phyloP scores from a whole-genome alignment of 2,797 vertebrate genomes.

The Chlorospingus semifuscus region DNA sequence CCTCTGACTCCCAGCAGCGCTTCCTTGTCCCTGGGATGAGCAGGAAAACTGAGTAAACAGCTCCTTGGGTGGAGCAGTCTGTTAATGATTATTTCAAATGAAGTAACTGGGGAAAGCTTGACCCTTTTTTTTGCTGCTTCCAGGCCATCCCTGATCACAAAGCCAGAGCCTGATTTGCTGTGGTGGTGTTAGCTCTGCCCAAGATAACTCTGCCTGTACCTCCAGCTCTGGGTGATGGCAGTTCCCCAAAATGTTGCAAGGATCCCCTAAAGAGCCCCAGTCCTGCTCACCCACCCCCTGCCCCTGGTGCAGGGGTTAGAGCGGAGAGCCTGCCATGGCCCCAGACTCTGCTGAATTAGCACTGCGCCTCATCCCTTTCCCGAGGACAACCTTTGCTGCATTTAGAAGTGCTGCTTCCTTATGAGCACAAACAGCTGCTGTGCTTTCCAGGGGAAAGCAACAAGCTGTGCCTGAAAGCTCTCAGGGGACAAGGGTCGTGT shows the following conservation, averaged over 20 bases:
- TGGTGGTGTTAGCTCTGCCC: background rate
- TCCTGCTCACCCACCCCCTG: background rate
- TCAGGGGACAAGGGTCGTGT: background rate
- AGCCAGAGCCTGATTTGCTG: background rate
- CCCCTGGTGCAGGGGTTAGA: background rate
- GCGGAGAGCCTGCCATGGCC: background rate
- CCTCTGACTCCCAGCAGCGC: background rate
- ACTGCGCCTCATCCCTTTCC: background rate
- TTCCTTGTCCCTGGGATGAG: fast-evolving
- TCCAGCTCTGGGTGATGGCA: background rate
- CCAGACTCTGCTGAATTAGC: background rate
- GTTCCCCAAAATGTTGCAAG: background rate
- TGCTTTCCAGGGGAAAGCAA: background rate
- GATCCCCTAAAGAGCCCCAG: background rate
- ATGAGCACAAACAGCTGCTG: background rate
- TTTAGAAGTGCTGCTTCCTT: background rate
- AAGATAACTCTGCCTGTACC: background rate
- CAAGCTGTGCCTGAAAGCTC: background rate
- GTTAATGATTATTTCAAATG: background rate
- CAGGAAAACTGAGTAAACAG: background rate
- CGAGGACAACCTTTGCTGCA: background rate
- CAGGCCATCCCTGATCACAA: background rate
- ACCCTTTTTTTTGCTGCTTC: background rate
- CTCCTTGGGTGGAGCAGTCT: background rate
- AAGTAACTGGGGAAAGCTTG: background rate